Conservation (phyloP, 2,113 vertebrate genomes). For the Engraulis encrasicolus region DNA sequence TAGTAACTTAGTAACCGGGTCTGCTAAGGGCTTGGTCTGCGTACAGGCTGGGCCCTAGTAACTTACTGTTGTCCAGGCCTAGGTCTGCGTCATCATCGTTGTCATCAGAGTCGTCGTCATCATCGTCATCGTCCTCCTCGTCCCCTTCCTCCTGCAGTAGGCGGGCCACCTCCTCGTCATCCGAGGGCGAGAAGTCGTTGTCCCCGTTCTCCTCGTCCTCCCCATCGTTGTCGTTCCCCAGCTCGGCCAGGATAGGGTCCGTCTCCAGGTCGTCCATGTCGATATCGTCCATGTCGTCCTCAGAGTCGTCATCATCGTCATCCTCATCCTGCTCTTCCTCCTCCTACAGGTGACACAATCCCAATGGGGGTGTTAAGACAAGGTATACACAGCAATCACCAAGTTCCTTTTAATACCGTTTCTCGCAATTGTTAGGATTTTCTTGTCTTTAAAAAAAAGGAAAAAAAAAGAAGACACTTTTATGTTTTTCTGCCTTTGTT, state of each 20-base stretch:
- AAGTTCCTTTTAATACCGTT: too few relatives aligned
- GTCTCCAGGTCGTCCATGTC: slow-evolving; percentile 91
- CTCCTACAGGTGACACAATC: too few relatives aligned
- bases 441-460: too few relatives aligned
- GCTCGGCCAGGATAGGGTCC: slow-evolving; percentile 88
- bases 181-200: slow-evolving; percentile 90
- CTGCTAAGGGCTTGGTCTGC: too few relatives aligned
- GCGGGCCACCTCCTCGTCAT: slow-evolving; percentile 90
- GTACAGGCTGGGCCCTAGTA: too few relatives aligned
- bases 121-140: slow-evolving; percentile 87
- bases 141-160: slow-evolving; percentile 89
- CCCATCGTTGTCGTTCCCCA: slow-evolving; percentile 89
- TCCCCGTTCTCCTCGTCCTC: slow-evolving; percentile 88
- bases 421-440: too few relatives aligned
- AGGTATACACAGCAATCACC: too few relatives aligned
- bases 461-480: too few relatives aligned
- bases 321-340: slow-evolving; percentile 87
- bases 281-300: slow-evolving; percentile 90
- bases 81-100: slow-evolving; percentile 84
- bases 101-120: slow-evolving; percentile 76
- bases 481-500: too few relatives aligned
- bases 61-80: slow-evolving; percentile 94
- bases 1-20: too few relatives aligned
- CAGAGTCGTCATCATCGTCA: slow-evolving; percentile 90
- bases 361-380: too few relatives aligned